A percentile compares a stretch with the other conserved stretches of the same genome.
phyloP scores from a whole-genome alignment of 2,797 vertebrate species.

The Muraenolepis orangiensis region DNA sequence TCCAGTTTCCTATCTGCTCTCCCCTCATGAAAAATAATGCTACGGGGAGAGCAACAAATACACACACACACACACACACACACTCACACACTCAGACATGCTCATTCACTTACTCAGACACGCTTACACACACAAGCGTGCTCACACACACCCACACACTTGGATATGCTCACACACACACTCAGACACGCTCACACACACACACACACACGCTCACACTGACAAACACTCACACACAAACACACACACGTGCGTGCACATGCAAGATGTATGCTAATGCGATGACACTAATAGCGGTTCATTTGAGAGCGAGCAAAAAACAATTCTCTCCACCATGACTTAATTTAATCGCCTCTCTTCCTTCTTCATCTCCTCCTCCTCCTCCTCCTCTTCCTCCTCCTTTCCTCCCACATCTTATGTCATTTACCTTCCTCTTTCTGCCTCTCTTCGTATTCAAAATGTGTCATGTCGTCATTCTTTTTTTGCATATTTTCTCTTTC shows the following conservation, averaged over 20 bases:
- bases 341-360: neutral
- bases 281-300: neutral
- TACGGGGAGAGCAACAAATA: neutral
- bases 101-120: neutral
- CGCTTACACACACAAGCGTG: conserved; percentile 1
- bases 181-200: neutral
- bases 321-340: neutral
- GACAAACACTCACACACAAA: neutral
- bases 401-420: neutral
- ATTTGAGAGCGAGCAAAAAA: neutral
- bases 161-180: neutral
- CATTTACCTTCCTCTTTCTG: neutral
- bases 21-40: conserved; percentile 19
- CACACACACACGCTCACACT: conserved; percentile 14
- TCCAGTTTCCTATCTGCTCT: conserved; percentile 44
- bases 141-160: neutral
- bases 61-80: neutral
- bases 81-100: no score
- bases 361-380: neutral
- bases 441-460: neutral
- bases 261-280: neutral
- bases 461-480: neutral
- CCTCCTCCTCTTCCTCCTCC: no score
- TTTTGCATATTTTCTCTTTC: neutral
- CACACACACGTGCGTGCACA: neutral